Conservation (phyloP, 2,797 vertebrate species). For the Pangasius sanitwongsei region DNA sequence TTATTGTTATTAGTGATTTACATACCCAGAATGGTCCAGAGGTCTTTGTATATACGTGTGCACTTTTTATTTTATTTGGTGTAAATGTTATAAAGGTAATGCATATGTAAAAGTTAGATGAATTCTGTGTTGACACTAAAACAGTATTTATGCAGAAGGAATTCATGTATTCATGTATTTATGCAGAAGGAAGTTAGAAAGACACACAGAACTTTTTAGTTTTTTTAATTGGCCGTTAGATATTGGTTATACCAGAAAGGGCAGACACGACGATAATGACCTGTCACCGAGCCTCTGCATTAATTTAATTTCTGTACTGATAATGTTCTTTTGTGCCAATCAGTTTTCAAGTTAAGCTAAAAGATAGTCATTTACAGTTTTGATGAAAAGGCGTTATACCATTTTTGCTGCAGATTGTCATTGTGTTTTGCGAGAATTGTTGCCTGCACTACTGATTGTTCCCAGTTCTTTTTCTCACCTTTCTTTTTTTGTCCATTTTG, state of each 20-base stretch:
- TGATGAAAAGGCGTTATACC: slow-evolving; percentile 11
- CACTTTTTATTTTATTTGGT: neutral
- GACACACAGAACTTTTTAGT: neutral
- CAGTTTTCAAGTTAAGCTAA: slow-evolving; percentile 35
- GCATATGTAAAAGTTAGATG: neutral
- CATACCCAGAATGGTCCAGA: neutral
- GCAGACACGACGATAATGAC: slow-evolving; percentile 7
- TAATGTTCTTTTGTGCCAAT: slow-evolving; percentile 48
- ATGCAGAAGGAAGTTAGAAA: neutral
- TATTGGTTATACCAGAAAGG: slow-evolving; percentile 22
- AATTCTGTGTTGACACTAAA: slow-evolving; percentile 1
- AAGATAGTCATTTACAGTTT: slow-evolving; percentile 35
- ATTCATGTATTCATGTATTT: neutral
- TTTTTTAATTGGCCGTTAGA: slow-evolving; percentile 33
- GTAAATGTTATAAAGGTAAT: neutral
- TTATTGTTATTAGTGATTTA: neutral
- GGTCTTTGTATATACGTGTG: neutral
- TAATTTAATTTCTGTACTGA: slow-evolving; percentile 50
- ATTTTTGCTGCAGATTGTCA: neutral
- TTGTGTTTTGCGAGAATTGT: neutral
- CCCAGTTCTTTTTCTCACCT: neutral
- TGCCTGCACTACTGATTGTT: neutral
- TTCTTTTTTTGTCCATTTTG: neutral
- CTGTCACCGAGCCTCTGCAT: slow-evolving; percentile 35
- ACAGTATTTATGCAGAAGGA: neutral